Evolutionary conservation across 1,140 invertebrate species (phyloP), one percentile per base, ranked within the genome.

Genomic region (Luehdorfia chinensis): DNA sequence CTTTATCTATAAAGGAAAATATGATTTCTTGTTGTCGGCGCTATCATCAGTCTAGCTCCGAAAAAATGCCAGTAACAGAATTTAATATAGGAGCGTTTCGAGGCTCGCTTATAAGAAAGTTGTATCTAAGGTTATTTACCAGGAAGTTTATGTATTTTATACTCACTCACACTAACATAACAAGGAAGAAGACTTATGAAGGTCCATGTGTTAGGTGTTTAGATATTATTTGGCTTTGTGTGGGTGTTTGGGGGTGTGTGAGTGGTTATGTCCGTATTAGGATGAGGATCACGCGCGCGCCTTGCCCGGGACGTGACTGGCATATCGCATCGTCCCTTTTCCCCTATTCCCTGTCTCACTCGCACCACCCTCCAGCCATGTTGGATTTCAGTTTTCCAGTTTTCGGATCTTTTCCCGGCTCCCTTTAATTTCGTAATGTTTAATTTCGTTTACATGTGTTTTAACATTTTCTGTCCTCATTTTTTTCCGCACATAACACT

Each of bases 311-410:
- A 86, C 83, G 83, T 86, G 83, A 86, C 83, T 55, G 64, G 83
- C 79, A 86, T 86, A 61, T 75, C 75, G 70, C 66, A 78, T 71
- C 70, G 68, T 75, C 75, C 76, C 67, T 78, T 77, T 78, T 74
- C 73, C 75, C 79, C 77, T 59, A 59, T 68, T 47, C 49, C 44
- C 69, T 48, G 47, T 84, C 79, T 74, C 76, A 48, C 68, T 84
- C 76, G 60, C 81, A 76, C 77, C 77, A 80, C 77, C 77, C 81
- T 75, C 59, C 75, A 74, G 79, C 79, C 81, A 85, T 84, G 75
- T 86, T 86, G 81, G 70, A 59, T 77, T 71, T 58, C 67, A 79
- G 70, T 84, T 81, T 78, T 73, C 71, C 77, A 69, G 66, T 84
- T 85, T 85, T 81, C 71, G 75, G 69, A 76, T 84, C 69, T 85